Percentiles rank a stretch among this genome's conserved stretches.
phyloP scores from a whole-genome alignment of 2,113 vertebrate genomes.

The Camelus bactrianus region DNA sequence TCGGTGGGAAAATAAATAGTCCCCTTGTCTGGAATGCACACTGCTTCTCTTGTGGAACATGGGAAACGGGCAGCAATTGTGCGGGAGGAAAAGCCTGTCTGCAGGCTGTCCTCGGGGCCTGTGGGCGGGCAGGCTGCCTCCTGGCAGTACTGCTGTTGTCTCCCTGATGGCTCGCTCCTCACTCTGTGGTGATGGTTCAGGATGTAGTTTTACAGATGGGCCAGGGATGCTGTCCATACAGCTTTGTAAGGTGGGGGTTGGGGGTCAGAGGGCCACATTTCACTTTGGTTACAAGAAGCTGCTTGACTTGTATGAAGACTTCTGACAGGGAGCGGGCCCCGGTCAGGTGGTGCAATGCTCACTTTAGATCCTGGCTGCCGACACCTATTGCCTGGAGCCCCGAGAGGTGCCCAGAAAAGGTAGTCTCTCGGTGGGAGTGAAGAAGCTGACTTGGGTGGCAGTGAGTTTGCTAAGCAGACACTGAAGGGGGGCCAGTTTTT shows the following conservation, averaged over 20 bases:
- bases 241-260: neutral
- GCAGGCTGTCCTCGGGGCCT: conserved; percentile 58
- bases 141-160: conserved; percentile 52
- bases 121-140: neutral
- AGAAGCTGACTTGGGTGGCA: neutral
- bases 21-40: conserved; percentile 79
- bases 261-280: neutral
- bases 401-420: neutral
- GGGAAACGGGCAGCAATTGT: conserved; percentile 84
- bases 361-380: neutral
- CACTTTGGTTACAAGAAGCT: too few species aligned
- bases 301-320: neutral
- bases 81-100: conserved; percentile 71
- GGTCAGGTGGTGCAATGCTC: neutral
- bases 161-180: neutral
- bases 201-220: neutral
- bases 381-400: neutral
- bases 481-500: neutral
- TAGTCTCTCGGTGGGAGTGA: neutral
- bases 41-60: conserved; percentile 80
- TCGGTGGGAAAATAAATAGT: conserved; percentile 90
- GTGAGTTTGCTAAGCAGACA: neutral
- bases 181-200: neutral
- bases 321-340: neutral
- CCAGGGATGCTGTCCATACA: neutral